A percentile compares a stretch with the other conserved stretches of the same genome.
These are phyloP conservation scores for Rhynchotus rufescens DNA, from an alignment of 2,797 vertebrate species.

Conservation along the genomic window DNA sequence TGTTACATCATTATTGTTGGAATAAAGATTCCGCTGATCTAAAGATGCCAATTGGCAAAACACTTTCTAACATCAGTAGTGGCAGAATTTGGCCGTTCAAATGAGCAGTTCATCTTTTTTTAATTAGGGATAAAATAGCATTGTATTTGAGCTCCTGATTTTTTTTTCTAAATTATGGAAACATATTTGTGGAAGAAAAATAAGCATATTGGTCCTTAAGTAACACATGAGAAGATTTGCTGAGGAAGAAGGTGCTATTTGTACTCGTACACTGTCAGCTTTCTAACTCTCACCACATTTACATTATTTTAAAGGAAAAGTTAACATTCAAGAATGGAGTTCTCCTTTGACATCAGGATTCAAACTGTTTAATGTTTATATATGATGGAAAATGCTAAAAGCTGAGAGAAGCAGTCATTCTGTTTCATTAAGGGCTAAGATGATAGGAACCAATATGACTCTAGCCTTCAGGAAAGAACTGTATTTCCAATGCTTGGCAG, in stretches of 20 bases:
- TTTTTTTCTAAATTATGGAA: background rate
- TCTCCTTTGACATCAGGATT: background rate
- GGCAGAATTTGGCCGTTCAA: background rate
- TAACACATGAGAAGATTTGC: background rate
- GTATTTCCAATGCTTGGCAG: background rate
- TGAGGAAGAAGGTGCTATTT: background rate
- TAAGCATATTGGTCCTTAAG: background rate
- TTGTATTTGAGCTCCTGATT: background rate
- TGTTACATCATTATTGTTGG: background rate
- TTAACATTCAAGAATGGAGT: background rate
- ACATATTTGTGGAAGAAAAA: background rate
- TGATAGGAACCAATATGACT: background rate
- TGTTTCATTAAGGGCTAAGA: background rate
- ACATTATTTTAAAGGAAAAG: background rate
- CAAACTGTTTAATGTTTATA: background rate
- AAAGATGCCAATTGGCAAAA: background rate
- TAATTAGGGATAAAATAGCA: background rate
- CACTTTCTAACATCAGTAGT: background rate
- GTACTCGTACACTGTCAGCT: background rate
- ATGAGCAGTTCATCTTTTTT: background rate
- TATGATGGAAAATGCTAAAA: background rate
- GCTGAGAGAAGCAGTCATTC: background rate
- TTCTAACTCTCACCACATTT: background rate
- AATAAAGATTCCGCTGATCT: background rate
- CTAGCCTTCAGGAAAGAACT: background rate